A percentile compares a stretch with the other conserved stretches of the same genome.
phyloP scores from a whole-genome alignment of 2,888 invertebrate species.

The Alloscopus bannaensis region DNA sequence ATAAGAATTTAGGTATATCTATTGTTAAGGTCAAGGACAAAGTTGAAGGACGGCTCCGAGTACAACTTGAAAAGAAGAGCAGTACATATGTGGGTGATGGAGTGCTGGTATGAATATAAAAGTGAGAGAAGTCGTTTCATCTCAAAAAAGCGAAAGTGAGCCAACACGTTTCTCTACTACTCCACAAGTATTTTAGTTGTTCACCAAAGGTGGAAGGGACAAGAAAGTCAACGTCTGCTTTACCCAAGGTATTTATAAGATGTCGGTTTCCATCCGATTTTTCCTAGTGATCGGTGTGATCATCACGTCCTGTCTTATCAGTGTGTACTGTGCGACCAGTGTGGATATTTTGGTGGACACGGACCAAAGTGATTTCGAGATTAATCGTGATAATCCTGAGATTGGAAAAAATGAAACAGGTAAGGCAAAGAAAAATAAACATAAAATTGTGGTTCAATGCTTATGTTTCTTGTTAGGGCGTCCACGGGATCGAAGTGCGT shows the following conservation, averaged over 20 bases:
- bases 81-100: too few species aligned
- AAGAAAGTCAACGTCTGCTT: too few species aligned
- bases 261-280: slow-evolving; percentile 39
- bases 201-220: too few species aligned
- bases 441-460: neutral
- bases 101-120: too few species aligned
- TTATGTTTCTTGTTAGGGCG: neutral
- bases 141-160: too few species aligned
- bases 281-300: slow-evolving; percentile 39
- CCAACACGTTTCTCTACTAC: too few species aligned
- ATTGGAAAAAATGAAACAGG: neutral
- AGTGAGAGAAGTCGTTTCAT: too few species aligned
- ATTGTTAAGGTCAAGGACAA: too few species aligned
- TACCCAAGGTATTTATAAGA: slow-evolving; percentile 21
- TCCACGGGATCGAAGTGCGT: slow-evolving; percentile 21
- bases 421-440: neutral
- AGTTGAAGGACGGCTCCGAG: too few species aligned
- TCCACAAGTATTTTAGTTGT: too few species aligned
- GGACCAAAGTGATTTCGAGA: neutral
- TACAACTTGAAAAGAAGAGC: too few species aligned
- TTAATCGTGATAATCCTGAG: neutral
- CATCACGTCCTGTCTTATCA: slow-evolving; percentile 43
- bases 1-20: too few species aligned
- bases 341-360: slow-evolving; percentile 32
- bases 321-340: slow-evolving; percentile 47